Evolutionary conservation across 2,113 vertebrate genomes (phyloP), one percentile per base, ranked within the genome.

Genomic region (Butorides virescens): DNA sequence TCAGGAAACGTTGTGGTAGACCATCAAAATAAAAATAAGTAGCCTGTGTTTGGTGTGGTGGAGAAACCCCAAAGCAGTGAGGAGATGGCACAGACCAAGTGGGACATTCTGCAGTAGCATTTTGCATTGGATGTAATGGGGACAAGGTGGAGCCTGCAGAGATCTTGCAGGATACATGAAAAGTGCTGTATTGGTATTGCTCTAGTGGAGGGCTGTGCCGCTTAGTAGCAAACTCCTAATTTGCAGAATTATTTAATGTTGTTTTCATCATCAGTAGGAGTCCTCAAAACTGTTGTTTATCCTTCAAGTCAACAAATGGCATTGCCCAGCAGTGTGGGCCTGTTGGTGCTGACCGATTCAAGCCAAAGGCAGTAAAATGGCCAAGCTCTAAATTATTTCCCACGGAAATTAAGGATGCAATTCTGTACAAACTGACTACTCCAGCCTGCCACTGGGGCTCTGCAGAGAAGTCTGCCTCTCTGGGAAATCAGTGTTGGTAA

Each of bases 311-410:
- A 86, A 50, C 47, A 76, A 66, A 49, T 0, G 13, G 11, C 13
- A 1, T 11, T 55, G 79, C 34, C 58, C 80, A 76, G 47, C 85
- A 73, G 32, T 6, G 21, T 72, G 58, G n/a, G 82, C 44, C 74
- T 86, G 37, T 53, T 0, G 3, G 34, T 71, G 59, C 59, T 37
- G 58, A 63, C 55, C 1, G 0, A 9, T 56, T 68, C 44, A 56
- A 86, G 36, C 63, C 44, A 71, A 67, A 39, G 20, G 9, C 39
- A 68, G 15, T 49, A 62, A 66, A 59, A 6, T 63, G 44, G 53
- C 34, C 44, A 56, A 74, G 46, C 44, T 56, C 62, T 56, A 55
- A 55, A 25, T 56, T 30, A 16, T 66, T 73, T 76, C 50, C 21
- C 23, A 32, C 15, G 50, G 80, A 81, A 80, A 49, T 7, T 22